Base-by-base conservation (phyloP, 2,888 invertebrate species). In the Chymomyza caudatula region DNA sequence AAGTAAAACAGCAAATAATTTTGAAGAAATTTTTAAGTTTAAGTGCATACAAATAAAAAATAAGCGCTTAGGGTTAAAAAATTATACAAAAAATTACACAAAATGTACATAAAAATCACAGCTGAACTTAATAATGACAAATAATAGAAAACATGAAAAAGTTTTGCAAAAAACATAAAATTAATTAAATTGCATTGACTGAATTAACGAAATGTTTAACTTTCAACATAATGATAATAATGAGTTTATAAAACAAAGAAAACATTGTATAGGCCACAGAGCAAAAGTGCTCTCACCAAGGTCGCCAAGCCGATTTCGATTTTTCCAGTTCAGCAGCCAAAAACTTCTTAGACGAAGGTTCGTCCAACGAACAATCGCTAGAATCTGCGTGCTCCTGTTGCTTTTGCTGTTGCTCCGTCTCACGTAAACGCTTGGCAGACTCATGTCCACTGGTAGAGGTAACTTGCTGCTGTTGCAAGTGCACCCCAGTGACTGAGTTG, bases 281-380 rank as follows among this genome's bases (percentile, higher is more conserved):
- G 25, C 13, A 17, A n/a, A 51, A n/a, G 4, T 15, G 11, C 0
- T 8, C 57, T 83, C 75, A 93, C 92, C 92, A 93, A 1, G 92
- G 92, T 62, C 92, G 90, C 92, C 92, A 93, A 91, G 93, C 92
- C 73, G 77, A 89, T 43, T 92, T 92, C 22, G 90, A 89, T 60
- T 91, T 91, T 2, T 88, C 87, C 13, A 53, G 74, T 66, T 73
- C 76, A 19, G 77, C 77, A 62, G 73, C 77, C 25, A 78, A 67
- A 20, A 76, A 70, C 66, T 86, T 90, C 71, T 87, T 89, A 63
- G 73, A 67, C 51, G 83, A 69, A 19, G 79, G 86, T 65, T 86
- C 88, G 17, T 87, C 87, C 60, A 68, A 53, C 51, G 87, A 86
- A 70, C 85, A 81, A 72, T 88, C 84, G 67, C 87, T 86, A 51